Conservation (phyloP, 2,888 invertebrate species). For the Argyra leucocephala region DNA sequence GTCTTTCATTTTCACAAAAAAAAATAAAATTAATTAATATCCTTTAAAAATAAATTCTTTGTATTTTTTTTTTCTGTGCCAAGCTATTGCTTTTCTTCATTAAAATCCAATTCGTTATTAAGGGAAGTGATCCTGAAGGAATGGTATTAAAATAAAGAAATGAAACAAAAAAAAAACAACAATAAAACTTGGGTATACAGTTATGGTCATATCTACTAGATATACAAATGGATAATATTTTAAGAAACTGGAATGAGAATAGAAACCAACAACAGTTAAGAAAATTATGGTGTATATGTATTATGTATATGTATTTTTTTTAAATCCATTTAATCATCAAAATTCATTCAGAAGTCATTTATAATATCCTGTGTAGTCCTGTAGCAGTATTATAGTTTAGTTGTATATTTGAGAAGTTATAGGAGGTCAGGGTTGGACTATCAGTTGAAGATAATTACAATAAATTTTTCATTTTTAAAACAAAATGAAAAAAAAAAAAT, state of each 20-base stretch:
- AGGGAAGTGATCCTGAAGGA: neutral
- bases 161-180: too few species aligned
- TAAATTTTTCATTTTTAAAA: neutral
- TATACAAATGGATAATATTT: too few species aligned
- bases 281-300: neutral
- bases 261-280: neutral
- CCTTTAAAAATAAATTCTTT: too few species aligned
- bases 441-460: neutral
- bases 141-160: neutral
- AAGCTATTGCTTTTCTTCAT: neutral
- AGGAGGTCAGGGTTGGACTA: neutral
- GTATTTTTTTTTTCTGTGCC: neutral
- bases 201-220: too few species aligned
- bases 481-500: too few species aligned
- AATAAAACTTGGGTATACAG: too few species aligned
- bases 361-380: too few species aligned
- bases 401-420: neutral
- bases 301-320: neutral
- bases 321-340: slow-evolving; percentile 1
- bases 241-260: neutral
- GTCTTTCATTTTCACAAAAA: too few species aligned
- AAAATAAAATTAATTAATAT: neutral
- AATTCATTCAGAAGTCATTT: neutral
- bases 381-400: neutral
- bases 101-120: neutral